Conservation (phyloP, 2,797 vertebrate species). For the Phyllotis vaccarum region DNA sequence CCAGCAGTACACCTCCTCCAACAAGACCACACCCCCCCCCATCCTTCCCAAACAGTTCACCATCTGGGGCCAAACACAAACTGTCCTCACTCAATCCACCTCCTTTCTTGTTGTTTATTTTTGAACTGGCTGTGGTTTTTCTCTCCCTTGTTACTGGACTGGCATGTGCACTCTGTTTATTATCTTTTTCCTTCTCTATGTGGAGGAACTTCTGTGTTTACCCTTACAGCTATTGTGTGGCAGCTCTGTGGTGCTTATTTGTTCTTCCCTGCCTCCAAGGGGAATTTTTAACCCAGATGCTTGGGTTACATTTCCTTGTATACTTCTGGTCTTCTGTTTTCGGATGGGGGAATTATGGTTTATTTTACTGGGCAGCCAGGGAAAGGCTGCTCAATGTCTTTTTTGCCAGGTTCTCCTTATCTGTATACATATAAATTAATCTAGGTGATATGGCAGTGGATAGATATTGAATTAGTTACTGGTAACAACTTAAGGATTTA, state of each 20-base stretch:
- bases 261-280: background rate
- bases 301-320: background rate
- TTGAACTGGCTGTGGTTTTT: background rate
- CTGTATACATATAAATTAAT: background rate
- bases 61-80: background rate
- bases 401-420: background rate
- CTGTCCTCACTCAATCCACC: background rate
- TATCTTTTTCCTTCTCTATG: background rate
- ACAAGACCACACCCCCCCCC: background rate
- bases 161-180: background rate
- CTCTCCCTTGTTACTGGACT: background rate
- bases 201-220: background rate
- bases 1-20: background rate
- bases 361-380: background rate
- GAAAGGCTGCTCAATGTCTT: background rate
- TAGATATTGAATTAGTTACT: background rate
- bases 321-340: background rate
- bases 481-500: background rate
- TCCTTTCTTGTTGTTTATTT: background rate
- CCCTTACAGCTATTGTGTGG: background rate
- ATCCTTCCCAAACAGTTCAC: background rate
- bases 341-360: background rate
- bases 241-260: background rate
- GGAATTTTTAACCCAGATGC: background rate
- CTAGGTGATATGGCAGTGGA: background rate